Base-by-base conservation (phyloP, 2,113 vertebrate species). In the Varanus salvator region DNA sequence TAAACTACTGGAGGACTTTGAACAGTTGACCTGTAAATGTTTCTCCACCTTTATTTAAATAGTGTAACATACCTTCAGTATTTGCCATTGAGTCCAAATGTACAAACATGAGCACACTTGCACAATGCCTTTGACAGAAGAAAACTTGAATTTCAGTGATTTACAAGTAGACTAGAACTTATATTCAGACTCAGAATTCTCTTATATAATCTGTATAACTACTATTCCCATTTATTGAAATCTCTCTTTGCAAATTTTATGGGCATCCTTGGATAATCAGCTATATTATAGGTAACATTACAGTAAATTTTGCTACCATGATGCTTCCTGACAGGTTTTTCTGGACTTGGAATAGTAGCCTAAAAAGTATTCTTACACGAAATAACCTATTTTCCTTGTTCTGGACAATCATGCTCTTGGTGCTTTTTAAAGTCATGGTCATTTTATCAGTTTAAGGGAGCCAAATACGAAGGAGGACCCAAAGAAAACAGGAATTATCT, bases 1-100 rank as follows among this genome's bases (percentile, higher is more conserved):
- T 64, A 77, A 60, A 50, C 12, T 78, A 9, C 38, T 77, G 23
- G 54, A 44, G 54, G 34, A 77, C 85, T 86, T 87, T 78, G 38
- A 87, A 78, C 38, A 25, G 17, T 66, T 78, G 23, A 15, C 27
- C 1, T 68, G n/a, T 31, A 27, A 52, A 23, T 29, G 14, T 31
- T n/a, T 72, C 27, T 72, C 72, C 48, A 27, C 71, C 31, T 44
- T 77, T 77, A 60, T 85, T 85, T 85, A 85, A 85, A 85, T n/a
- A 72, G 50, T 52, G 48, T 54, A 85, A 50, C 52, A 57, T 15
- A 80, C 15, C 29, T 57, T 57, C 54, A 54, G 54, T 80, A 57
- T 80, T 54, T 54, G 50, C 31, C 27, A 66, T 77, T 85, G 68
- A 77, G 17, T 25, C 25, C 9, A 23, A 66, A 34, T 74, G 31